Conservation (phyloP, 2,888 invertebrate genomes). For the Syritta pipiens region DNA sequence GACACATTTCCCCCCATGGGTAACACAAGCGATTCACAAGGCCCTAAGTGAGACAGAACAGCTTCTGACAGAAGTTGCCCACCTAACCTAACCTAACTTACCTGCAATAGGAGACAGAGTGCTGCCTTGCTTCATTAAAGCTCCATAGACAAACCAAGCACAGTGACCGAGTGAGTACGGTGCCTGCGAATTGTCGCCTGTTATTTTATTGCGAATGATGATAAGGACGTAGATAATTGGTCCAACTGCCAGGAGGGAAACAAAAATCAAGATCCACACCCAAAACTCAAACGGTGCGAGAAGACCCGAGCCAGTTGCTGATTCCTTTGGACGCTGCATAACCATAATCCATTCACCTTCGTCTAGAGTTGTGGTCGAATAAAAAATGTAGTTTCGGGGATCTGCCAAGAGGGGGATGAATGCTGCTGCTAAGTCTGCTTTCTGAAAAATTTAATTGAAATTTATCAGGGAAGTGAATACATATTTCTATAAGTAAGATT, state of each 20-base stretch:
- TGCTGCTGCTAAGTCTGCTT: conserved; percentile 88
- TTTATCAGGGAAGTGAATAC: too few species aligned
- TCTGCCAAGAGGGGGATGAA: conserved; percentile 86
- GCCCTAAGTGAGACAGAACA: too few species aligned
- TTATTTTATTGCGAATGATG: conserved; percentile 82
- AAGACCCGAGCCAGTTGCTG: conserved; percentile 90
- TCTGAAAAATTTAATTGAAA: too few species aligned
- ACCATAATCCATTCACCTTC: conserved; percentile 89
- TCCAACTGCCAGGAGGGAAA: conserved; percentile 86
- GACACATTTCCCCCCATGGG: too few species aligned
- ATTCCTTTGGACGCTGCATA: conserved; percentile 89
- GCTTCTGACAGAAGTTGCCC: too few species aligned
- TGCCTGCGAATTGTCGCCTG: conserved; percentile 82
- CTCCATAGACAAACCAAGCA: conserved; percentile 91
- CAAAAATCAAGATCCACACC: conserved; percentile 87
- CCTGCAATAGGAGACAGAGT: conserved; percentile 89
- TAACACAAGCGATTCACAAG: too few species aligned
- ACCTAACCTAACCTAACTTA: too few species aligned
- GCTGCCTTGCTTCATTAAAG: conserved; percentile 92
- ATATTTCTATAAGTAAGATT: too few species aligned
- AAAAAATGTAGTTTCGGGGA: conserved; percentile 81
- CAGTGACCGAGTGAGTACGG: conserved; percentile 85
- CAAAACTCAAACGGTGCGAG: conserved; percentile 88
- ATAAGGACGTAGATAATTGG: conserved; percentile 88
- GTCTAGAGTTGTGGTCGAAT: conserved; percentile 83